Evolutionary conservation across 2,888 invertebrate species (phyloP).

Genomic region (Gastracanthus pulcherrimus): DNA sequence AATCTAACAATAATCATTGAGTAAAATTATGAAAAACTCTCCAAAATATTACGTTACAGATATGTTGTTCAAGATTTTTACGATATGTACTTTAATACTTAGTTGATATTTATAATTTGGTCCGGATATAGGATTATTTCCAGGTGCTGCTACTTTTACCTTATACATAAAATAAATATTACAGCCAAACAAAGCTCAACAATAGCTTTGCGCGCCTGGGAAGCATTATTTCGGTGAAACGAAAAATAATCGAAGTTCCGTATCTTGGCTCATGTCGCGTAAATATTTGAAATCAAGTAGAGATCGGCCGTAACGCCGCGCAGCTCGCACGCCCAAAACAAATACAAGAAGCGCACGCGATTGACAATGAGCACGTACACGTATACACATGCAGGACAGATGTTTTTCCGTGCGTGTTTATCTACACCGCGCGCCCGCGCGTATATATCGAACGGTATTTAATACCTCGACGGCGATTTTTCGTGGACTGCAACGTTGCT

Average conservation of each 20-base stretch:
- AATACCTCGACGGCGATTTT: constrained; percentile 28
- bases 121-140: too few species aligned
- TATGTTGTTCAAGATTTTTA: too few species aligned
- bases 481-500: background rate
- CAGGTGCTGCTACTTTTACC: too few species aligned
- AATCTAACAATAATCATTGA: too few species aligned
- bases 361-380: background rate
- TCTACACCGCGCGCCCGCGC: background rate
- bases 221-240: background rate
- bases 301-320: background rate
- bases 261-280: constrained; percentile 27
- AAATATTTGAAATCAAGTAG: constrained; percentile 49
- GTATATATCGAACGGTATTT: background rate
- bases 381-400: background rate
- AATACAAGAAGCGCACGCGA: constrained; percentile 29
- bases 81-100: too few species aligned
- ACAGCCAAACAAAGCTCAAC: background rate
- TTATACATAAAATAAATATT: background rate
- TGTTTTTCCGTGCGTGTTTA: constrained; percentile 11
- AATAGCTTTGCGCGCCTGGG: background rate
- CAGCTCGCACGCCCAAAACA: background rate
- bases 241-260: constrained; percentile 36
- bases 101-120: too few species aligned
- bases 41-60: too few species aligned
- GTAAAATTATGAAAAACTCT: too few species aligned